A percentile compares a stretch with the other conserved stretches of the same genome.
Evolutionary conservation across 1,140 invertebrate species (phyloP).

Genomic region (Solenopsis fugax): DNA sequence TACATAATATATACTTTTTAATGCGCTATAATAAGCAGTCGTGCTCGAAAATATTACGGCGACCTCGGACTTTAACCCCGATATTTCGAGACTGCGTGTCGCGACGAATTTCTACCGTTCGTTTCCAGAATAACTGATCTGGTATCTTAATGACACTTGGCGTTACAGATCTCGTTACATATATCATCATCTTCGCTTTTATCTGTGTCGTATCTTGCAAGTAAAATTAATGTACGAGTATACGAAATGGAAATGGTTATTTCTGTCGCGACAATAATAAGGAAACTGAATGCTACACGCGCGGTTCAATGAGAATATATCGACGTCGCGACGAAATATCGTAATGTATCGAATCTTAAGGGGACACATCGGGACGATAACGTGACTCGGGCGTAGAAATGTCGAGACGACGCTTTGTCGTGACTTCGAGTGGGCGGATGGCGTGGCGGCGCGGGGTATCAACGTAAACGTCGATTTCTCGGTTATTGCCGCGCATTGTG

Average conservation of each 20-base stretch:
- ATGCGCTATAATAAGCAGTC: conserved; percentile 26
- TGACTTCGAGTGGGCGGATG: conserved; percentile 48
- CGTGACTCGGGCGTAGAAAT: conserved; percentile 58
- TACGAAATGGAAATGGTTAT: conserved; percentile 32
- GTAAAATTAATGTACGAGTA: neutral
- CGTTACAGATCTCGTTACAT: conserved; percentile 10
- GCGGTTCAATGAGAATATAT: conserved; percentile 27
- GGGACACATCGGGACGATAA: conserved; percentile 39
- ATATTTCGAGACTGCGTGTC: conserved; percentile 22
- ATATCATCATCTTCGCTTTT: neutral
- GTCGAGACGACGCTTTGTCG: conserved; percentile 65
- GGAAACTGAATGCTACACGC: neutral
- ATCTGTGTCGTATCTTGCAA: neutral
- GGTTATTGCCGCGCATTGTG: conserved; percentile 76
- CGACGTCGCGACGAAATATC: conserved; percentile 34
- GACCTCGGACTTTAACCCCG: neutral
- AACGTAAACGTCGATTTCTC: conserved; percentile 77
- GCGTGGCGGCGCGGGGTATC: conserved; percentile 48
- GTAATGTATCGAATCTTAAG: conserved; percentile 54
- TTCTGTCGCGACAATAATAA: conserved; percentile 24
- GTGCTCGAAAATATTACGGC: conserved; percentile 35
- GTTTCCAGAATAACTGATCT: conserved; percentile 24
- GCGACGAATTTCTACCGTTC: neutral
- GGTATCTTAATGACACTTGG: conserved; percentile 29
- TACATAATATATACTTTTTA: conserved; percentile 21